Evolutionary conservation across 2,797 vertebrate genomes (phyloP).

Genomic region (Pteronotus mesoamericanus): DNA sequence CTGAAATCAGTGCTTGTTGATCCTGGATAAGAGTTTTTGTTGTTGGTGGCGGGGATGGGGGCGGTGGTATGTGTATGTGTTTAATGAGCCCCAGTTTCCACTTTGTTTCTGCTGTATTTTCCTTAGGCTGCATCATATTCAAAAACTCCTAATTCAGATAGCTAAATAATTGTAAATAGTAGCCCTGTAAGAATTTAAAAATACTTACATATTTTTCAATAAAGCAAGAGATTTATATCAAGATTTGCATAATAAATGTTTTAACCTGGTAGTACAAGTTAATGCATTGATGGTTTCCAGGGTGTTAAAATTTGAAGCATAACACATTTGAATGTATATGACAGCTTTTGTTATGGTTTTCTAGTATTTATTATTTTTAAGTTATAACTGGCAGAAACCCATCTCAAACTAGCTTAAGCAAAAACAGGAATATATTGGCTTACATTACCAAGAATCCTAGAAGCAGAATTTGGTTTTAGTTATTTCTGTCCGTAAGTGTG

Average conservation of each 20-base stretch:
- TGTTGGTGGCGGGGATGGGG: neutral
- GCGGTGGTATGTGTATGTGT: neutral
- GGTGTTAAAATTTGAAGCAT: slow-evolving; percentile 13
- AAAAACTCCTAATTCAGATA: neutral
- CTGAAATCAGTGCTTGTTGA: neutral
- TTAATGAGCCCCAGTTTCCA: neutral
- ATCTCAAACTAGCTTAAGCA: slow-evolving; percentile 1
- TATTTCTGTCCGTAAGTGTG: neutral
- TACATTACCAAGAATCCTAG: neutral
- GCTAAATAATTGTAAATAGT: neutral
- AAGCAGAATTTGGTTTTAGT: neutral
- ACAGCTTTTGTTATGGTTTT: slow-evolving; percentile 40
- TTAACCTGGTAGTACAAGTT: neutral
- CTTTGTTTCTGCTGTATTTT: neutral
- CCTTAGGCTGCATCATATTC: neutral
- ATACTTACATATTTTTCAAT: neutral
- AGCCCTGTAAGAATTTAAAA: neutral
- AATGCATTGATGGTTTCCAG: neutral
- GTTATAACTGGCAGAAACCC: neutral
- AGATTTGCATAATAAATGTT: neutral
- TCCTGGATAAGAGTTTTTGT: neutral
- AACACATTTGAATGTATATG: neutral
- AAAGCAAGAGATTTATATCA: slow-evolving; percentile 12
- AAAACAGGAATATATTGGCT: neutral
- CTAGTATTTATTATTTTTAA: slow-evolving; percentile 31